These are phyloP conservation scores for Megaceryle maxima DNA, from an alignment of 2,113 vertebrate species.

Conservation along the genomic window DNA sequence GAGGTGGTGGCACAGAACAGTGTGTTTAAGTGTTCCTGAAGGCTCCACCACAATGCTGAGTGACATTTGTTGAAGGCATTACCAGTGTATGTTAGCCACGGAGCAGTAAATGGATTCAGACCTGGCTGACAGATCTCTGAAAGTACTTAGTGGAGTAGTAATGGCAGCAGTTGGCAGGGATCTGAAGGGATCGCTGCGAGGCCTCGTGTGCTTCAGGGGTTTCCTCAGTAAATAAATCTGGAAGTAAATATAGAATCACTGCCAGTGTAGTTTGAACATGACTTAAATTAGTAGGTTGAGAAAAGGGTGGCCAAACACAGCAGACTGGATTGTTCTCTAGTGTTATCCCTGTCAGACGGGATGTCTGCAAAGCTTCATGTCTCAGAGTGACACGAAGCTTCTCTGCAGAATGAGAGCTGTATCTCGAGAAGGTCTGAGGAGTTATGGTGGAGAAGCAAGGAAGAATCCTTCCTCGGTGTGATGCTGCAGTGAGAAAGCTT, in stretches of 20 bases:
- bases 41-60: background rate
- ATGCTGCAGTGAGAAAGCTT: background rate
- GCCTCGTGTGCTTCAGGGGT: background rate
- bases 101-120: background rate
- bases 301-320: background rate
- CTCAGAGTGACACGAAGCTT: background rate
- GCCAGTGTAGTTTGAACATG: background rate
- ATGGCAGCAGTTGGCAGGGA: background rate
- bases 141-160: background rate
- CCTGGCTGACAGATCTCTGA: background rate
- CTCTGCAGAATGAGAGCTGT: background rate
- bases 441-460: background rate
- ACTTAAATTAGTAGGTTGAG: background rate
- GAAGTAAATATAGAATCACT: background rate
- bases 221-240: background rate
- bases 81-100: accelerated
- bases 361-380: background rate
- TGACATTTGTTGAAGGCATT: background rate
- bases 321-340: background rate
- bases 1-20: background rate
- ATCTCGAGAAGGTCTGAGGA: background rate
- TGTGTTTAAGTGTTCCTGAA: background rate
- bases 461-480: background rate
- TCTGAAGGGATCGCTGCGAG: background rate
- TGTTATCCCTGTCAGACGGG: background rate